Conservation (phyloP, 2,113 vertebrate species). For the Castor canadensis region DNA sequence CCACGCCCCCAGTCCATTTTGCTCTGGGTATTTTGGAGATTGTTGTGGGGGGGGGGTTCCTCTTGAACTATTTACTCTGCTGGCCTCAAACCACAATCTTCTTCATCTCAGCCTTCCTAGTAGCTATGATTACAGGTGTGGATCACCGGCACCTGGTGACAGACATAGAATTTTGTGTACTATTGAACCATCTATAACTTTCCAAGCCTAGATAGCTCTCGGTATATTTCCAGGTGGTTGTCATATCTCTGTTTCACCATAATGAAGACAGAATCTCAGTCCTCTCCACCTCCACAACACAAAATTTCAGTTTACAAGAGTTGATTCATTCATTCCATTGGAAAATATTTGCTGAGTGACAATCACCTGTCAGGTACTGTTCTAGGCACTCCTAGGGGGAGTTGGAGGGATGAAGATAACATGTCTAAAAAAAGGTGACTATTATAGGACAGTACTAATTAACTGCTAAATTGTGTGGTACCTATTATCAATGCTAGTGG, state of each 20-base stretch:
- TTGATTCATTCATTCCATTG: slow-evolving; percentile 1
- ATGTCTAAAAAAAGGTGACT: neutral
- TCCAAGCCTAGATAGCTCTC: neutral
- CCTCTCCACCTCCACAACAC: neutral
- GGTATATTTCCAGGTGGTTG: neutral
- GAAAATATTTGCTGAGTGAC: neutral
- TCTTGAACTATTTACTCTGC: no score
- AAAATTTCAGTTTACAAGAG: neutral
- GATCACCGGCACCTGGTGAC: no score
- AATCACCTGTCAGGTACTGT: neutral
- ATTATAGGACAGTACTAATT: neutral
- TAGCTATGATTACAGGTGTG: no score
- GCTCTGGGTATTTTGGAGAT: no score
- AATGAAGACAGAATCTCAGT: neutral
- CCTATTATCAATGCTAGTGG: neutral
- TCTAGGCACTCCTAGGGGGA: neutral
- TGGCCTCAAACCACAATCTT: no score
- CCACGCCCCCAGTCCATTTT: no score
- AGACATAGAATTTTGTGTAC: neutral
- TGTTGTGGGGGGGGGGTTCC: no score
- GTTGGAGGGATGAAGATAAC: neutral
- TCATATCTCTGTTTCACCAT: neutral
- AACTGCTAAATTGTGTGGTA: neutral
- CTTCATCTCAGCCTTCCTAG: no score
- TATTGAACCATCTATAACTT: neutral